Conservation (phyloP, 1,140 invertebrate genomes). For the Steinernema khuongi region DNA sequence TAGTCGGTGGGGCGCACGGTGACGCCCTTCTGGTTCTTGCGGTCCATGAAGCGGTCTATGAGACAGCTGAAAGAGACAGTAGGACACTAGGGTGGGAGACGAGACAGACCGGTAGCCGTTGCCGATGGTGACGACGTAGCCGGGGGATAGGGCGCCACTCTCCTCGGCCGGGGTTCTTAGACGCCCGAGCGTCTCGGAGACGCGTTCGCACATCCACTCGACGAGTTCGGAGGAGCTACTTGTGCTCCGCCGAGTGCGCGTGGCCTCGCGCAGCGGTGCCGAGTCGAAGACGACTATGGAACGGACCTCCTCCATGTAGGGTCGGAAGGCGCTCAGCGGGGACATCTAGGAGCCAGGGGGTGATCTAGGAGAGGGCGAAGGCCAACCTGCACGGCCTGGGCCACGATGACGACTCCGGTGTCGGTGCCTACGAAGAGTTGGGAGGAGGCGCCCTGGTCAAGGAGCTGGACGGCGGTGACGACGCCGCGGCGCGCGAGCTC, state of each 20-base stretch:
- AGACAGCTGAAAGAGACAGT: not conserved
- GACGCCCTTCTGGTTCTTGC: conserved; percentile 1
- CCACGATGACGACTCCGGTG: conserved; percentile 83
- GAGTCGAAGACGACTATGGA: conserved; percentile 8
- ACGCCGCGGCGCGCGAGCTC: conserved; percentile 67
- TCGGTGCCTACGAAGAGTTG: conserved; percentile 78
- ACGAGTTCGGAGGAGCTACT: not conserved
- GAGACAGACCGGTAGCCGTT: not conserved
- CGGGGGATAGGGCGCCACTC: not conserved
- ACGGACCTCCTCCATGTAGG: conserved; percentile 75
- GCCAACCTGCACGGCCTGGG: conserved; percentile 68
- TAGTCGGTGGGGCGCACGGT: conserved; percentile 2
- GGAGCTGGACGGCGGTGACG: conserved; percentile 73
- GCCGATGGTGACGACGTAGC: conserved; percentile 1
- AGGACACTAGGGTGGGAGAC: not conserved
- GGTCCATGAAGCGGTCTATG: not conserved
- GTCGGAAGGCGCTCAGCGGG: conserved; percentile 81
- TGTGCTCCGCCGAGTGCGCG: not conserved
- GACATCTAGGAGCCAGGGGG: conserved; percentile 62
- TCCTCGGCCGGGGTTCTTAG: not conserved
- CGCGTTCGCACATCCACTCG: not conserved
- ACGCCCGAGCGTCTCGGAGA: not conserved
- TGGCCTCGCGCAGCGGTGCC: not conserved
- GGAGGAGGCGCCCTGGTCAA: conserved; percentile 63
- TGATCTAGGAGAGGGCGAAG: not conserved